Conservation (phyloP, 2,797 vertebrate species). For the Hydrocynus forskahlii region DNA sequence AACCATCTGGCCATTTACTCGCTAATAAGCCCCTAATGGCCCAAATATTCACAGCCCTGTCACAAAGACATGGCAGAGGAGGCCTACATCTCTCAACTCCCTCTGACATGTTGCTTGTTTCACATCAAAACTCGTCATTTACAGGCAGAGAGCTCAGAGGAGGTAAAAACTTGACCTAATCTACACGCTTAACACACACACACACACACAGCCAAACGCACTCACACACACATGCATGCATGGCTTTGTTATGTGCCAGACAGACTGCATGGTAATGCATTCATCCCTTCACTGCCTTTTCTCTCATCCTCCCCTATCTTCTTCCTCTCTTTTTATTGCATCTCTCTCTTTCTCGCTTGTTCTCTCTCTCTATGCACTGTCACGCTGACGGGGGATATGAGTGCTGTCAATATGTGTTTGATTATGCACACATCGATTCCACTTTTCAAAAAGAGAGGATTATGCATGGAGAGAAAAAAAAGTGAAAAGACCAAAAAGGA, state of each 20-base stretch:
- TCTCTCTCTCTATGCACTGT: slow-evolving; percentile 51
- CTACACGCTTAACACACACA: slow-evolving; percentile 99
- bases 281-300: slow-evolving; percentile 85
- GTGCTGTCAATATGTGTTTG: slow-evolving; percentile 82
- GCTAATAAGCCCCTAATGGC: slow-evolving; percentile 99
- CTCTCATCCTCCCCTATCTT: slow-evolving; percentile 68
- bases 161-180: slow-evolving; percentile 99
- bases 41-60: slow-evolving; percentile 99
- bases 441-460: slow-evolving; percentile 71
- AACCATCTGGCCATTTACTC: slow-evolving; percentile 99
- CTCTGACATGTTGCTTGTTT: slow-evolving; percentile 99
- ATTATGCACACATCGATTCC: slow-evolving; percentile 84
- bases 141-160: slow-evolving; percentile 99
- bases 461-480: slow-evolving; percentile 61
- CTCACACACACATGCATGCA: slow-evolving; percentile 75
- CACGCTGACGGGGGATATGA: slow-evolving; percentile 76
- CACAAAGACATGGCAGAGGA: slow-evolving; percentile 99
- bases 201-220: slow-evolving; percentile 62
- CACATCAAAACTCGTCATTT: slow-evolving; percentile 99
- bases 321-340: too few species aligned
- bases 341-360: not conserved
- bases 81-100: slow-evolving; percentile 99
- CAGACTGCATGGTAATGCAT: slow-evolving; percentile 99
- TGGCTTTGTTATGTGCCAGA: slow-evolving; percentile 92
- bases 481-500: slow-evolving; percentile 32